Percentiles rank a stretch among this genome's conserved stretches.
Evolutionary conservation across 1,140 invertebrate genomes (phyloP).

Genomic region (Cyphomyrmex costatus): DNA sequence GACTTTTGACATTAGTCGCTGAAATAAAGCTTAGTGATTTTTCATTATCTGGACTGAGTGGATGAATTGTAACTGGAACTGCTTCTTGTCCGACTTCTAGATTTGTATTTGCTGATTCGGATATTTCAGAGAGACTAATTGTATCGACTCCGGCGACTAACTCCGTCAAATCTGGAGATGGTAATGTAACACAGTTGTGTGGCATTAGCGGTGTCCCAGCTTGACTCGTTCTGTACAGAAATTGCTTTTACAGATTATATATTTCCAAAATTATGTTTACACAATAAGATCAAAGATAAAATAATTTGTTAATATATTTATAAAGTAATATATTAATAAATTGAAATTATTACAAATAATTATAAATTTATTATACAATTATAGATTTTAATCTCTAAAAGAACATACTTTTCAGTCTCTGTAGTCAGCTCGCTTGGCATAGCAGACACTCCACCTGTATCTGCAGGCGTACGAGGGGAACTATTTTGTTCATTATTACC

Average conservation of each 20-base stretch:
- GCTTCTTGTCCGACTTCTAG: constrained; percentile 87
- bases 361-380: background rate
- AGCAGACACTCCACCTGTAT: constrained; percentile 86
- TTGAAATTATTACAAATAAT: constrained; percentile 15
- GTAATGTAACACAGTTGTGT: constrained; percentile 75
- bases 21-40: constrained; percentile 75
- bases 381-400: constrained; percentile 4
- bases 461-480: constrained; percentile 89
- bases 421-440: constrained; percentile 87
- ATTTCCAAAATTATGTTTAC: constrained; percentile 21
- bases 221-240: constrained; percentile 82
- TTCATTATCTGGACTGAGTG: constrained; percentile 88
- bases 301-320: constrained; percentile 28
- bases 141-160: constrained; percentile 64
- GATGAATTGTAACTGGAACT: constrained; percentile 87
- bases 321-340: background rate
- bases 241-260: background rate
- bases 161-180: constrained; percentile 78
- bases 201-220: constrained; percentile 82
- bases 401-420: constrained; percentile 82
- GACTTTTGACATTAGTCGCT: constrained; percentile 58
- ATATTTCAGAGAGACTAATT: constrained; percentile 80
- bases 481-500: constrained; percentile 89
- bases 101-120: constrained; percentile 71
- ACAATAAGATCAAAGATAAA: constrained; percentile 28